Percentiles rank a stretch among this genome's conserved stretches.
Evolutionary conservation across 2,888 invertebrate genomes (phyloP).

Genomic region (Mimumesa dahlbomi): DNA sequence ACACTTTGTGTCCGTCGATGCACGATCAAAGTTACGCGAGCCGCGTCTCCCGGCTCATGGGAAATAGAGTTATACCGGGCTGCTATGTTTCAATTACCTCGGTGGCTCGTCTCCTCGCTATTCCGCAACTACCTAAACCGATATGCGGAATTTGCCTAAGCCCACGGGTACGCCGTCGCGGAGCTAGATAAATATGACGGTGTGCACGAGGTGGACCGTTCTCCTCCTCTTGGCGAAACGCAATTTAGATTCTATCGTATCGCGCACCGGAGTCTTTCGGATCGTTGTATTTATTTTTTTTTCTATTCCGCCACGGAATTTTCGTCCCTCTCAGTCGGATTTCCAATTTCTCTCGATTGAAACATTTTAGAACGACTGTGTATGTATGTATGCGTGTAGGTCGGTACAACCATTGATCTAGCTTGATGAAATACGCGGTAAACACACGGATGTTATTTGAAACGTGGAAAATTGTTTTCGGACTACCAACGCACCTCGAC

Average conservation of each 20-base stretch:
- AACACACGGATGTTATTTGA: too few species aligned
- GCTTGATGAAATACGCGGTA: too few species aligned
- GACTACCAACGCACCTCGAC: too few species aligned
- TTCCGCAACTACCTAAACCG: constrained; percentile 52
- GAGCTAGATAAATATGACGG: constrained; percentile 59
- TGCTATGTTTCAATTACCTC: constrained; percentile 63
- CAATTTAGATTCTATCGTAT: constrained; percentile 62
- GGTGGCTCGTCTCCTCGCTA: constrained; percentile 31
- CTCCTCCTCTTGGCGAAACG: constrained; percentile 37
- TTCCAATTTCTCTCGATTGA: constrained; percentile 59
- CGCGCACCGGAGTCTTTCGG: constrained; percentile 41
- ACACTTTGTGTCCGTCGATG: constrained; percentile 23
- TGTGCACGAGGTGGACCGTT: constrained; percentile 20
- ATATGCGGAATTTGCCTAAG: constrained; percentile 62
- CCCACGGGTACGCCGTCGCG: constrained; percentile 40
- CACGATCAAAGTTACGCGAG: constrained; percentile 26
- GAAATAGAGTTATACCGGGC: constrained; percentile 49
- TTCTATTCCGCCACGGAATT: constrained; percentile 5
- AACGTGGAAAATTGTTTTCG: too few species aligned
- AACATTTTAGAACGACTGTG: too few species aligned
- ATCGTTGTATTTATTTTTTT: constrained; percentile 27
- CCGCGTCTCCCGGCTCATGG: constrained; percentile 25
- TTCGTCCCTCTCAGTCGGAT: constrained; percentile 10
- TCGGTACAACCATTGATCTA: too few species aligned
- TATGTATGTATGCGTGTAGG: too few species aligned